Conservation (phyloP, 1,140 invertebrate species). For the Euwallacea fornicatus region DNA sequence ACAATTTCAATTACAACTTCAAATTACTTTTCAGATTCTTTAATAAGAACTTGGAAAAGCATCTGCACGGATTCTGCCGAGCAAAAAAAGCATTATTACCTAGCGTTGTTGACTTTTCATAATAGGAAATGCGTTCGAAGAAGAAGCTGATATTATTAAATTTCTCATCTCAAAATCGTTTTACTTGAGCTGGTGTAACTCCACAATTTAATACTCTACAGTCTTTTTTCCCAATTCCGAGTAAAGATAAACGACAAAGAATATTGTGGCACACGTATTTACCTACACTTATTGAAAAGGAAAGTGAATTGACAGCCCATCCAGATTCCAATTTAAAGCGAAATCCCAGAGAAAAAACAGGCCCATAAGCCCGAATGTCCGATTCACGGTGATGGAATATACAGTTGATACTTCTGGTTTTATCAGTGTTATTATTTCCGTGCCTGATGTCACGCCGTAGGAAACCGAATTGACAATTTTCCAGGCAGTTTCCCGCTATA, state of each 20-base stretch:
- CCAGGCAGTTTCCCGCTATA: constrained; percentile 62
- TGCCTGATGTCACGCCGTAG: constrained; percentile 47
- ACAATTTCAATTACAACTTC: constrained; percentile 53
- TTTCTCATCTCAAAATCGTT: constrained; percentile 4
- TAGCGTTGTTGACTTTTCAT: constrained; percentile 40
- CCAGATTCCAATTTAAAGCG: constrained; percentile 34
- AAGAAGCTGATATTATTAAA: constrained; percentile 19
- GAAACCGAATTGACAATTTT: constrained; percentile 65
- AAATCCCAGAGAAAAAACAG: constrained; percentile 26
- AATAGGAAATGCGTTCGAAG: constrained; percentile 30
- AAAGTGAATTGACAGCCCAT: constrained; percentile 15
- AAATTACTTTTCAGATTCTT: constrained; percentile 47
- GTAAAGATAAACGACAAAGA: background rate
- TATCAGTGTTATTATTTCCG: constrained; percentile 49
- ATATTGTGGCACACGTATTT: background rate
- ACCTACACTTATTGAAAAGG: constrained; percentile 13
- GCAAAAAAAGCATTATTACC: constrained; percentile 32
- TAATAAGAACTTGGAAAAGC: constrained; percentile 47
- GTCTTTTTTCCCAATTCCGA: background rate
- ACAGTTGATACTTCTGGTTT: constrained; percentile 38
- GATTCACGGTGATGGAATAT: constrained; percentile 29
- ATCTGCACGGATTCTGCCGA: constrained; percentile 43
- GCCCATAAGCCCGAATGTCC: constrained; percentile 33
- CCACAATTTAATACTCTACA: background rate
- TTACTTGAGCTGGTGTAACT: background rate